Evolutionary conservation across 2,888 invertebrate genomes (phyloP).

Genomic region (Eupithecia pulchellata): DNA sequence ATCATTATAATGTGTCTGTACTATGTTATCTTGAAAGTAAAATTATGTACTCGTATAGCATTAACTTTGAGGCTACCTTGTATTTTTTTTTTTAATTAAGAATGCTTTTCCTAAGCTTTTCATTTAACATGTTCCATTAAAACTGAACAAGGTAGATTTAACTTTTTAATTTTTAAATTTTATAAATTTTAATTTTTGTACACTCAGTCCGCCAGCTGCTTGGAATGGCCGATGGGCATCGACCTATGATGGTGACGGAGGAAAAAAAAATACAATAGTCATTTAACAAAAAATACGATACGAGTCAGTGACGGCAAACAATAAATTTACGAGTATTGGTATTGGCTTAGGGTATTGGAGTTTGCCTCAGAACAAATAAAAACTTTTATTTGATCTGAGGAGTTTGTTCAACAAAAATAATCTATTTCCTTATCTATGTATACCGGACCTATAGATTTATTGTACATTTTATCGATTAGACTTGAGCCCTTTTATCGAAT

Average conservation of each 20-base stretch:
- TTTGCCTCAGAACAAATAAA: too few species aligned
- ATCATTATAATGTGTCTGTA: too few species aligned
- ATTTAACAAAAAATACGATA: not conserved
- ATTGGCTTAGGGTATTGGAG: too few species aligned
- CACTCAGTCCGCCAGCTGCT: not conserved
- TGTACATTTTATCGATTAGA: conserved; percentile 17
- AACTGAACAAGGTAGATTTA: not conserved
- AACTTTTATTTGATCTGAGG: too few species aligned
- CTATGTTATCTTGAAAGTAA: too few species aligned
- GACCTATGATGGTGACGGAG: not conserved
- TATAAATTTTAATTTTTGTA: too few species aligned
- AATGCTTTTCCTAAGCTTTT: too few species aligned
- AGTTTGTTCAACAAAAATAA: conserved; percentile 23
- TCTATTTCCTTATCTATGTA: conserved; percentile 16
- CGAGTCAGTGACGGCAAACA: conserved; percentile 13
- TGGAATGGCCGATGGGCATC: not conserved
- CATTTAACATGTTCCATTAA: not conserved
- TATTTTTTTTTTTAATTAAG: too few species aligned
- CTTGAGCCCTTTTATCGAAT: conserved; percentile 29
- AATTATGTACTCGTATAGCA: too few species aligned
- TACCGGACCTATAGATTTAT: conserved; percentile 11
- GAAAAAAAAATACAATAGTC: conserved; percentile 8
- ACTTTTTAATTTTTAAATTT: too few species aligned
- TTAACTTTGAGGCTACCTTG: too few species aligned
- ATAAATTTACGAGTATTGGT: conserved; percentile 28